phyloP scores from a whole-genome alignment of 2,888 invertebrate species.

The Brachylomia viminalis region DNA sequence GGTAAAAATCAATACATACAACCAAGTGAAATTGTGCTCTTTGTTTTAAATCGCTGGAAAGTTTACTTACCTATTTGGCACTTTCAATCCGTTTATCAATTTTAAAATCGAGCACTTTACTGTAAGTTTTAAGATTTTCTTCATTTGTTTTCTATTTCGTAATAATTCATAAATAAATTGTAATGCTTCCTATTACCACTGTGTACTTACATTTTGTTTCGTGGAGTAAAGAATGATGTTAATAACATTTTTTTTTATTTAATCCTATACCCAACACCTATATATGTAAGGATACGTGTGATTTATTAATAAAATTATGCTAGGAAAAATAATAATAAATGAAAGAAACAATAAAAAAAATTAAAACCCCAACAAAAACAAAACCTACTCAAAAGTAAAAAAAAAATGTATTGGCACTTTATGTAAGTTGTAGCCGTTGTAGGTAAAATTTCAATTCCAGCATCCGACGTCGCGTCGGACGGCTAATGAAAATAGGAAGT shows the following conservation, averaged over 20 bases:
- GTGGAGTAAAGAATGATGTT: constrained; percentile 83
- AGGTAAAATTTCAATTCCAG: no score
- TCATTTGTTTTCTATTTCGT: constrained; percentile 36
- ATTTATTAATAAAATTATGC: not conserved
- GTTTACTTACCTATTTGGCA: not conserved
- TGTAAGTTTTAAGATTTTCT: constrained; percentile 19
- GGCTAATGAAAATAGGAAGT: no score
- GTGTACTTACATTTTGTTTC: constrained; percentile 77
- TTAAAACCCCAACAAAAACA: no score
- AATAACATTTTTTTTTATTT: constrained; percentile 67
- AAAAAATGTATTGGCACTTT: no score
- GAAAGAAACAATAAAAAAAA: not conserved
- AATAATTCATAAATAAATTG: constrained; percentile 39
- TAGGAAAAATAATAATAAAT: not conserved
- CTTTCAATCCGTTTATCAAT: constrained; percentile 15
- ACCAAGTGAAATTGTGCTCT: not conserved
- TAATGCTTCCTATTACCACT: constrained; percentile 62
- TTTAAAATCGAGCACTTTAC: constrained; percentile 33
- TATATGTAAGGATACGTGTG: not conserved
- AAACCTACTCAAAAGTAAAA: no score
- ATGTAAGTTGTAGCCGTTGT: no score
- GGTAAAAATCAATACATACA: not conserved
- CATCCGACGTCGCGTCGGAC: no score
- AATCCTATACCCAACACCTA: not conserved
- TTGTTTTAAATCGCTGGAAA: constrained; percentile 5